Conservation (phyloP, 1,140 invertebrate genomes). For the Thaumatotibia leucotreta region DNA sequence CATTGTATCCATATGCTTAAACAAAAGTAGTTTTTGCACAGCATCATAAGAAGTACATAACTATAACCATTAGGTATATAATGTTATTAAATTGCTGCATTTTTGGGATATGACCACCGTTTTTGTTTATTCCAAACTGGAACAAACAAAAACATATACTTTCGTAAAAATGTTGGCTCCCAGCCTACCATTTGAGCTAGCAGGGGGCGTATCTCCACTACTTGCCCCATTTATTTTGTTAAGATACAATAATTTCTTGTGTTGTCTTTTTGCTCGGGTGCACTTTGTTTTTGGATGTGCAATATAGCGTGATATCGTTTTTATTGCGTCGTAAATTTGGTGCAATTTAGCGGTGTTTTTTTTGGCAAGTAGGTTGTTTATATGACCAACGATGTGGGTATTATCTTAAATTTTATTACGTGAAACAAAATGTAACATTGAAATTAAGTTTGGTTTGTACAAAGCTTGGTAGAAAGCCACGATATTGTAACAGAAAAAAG, state of each 20-base stretch:
- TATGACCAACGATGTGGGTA: neutral
- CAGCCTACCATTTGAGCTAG: slow-evolving; percentile 16
- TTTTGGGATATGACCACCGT: too few species aligned
- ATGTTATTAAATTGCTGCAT: too few species aligned
- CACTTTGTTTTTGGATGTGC: slow-evolving; percentile 8
- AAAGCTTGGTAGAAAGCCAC: too few species aligned
- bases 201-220: slow-evolving; percentile 18
- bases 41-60: too few species aligned
- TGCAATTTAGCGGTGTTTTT: slow-evolving; percentile 4
- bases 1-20: too few species aligned
- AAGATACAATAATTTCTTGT: slow-evolving; percentile 36
- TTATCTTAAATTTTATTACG: neutral
- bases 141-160: neutral
- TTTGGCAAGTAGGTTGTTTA: slow-evolving; percentile 16
- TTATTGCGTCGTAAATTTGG: slow-evolving; percentile 18
- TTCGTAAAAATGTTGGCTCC: slow-evolving; percentile 18
- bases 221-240: slow-evolving; percentile 37
- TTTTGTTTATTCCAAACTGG: too few species aligned
- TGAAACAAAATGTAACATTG: neutral
- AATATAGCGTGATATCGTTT: slow-evolving; percentile 20
- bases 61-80: too few species aligned
- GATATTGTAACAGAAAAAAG: too few species aligned
- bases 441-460: too few species aligned
- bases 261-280: slow-evolving; percentile 16
- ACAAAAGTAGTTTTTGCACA: too few species aligned